Evolutionary conservation across 2,113 vertebrate species (phyloP).

Genomic region (Acinonyx jubatus): DNA sequence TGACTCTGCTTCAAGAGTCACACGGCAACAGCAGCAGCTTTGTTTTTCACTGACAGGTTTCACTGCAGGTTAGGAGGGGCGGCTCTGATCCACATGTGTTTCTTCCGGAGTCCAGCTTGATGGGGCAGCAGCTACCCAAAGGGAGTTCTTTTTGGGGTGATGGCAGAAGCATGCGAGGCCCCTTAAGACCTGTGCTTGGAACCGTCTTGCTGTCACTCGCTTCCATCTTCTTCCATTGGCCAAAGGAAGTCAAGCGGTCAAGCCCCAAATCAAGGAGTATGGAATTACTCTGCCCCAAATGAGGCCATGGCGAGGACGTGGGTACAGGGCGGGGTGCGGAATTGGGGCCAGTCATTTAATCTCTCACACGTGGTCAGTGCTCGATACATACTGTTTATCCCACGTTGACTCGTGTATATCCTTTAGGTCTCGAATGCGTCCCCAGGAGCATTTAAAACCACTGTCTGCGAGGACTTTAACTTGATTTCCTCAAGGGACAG

Average conservation of each 20-base stretch:
- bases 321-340: not conserved
- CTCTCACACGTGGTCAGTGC: not conserved
- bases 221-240: not conserved
- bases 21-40: not conserved
- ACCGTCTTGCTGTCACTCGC: not conserved
- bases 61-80: not conserved
- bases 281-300: not conserved
- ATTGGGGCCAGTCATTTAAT: not conserved
- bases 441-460: not conserved
- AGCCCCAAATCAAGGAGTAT: not conserved
- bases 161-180: not conserved
- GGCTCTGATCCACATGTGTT: fast-evolving
- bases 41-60: not conserved
- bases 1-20: not conserved
- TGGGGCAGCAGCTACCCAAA: not conserved
- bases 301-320: not conserved
- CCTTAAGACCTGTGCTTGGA: not conserved
- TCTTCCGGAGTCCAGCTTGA: not conserved
- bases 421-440: not conserved
- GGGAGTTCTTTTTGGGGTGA: not conserved
- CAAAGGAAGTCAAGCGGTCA: not conserved
- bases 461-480: not conserved
- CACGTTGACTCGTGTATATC: too few species aligned
- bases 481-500: not conserved
- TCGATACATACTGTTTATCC: fast-evolving